Evolutionary conservation across 2,888 invertebrate genomes (phyloP).

Genomic region (Gryllus longicercus): DNA sequence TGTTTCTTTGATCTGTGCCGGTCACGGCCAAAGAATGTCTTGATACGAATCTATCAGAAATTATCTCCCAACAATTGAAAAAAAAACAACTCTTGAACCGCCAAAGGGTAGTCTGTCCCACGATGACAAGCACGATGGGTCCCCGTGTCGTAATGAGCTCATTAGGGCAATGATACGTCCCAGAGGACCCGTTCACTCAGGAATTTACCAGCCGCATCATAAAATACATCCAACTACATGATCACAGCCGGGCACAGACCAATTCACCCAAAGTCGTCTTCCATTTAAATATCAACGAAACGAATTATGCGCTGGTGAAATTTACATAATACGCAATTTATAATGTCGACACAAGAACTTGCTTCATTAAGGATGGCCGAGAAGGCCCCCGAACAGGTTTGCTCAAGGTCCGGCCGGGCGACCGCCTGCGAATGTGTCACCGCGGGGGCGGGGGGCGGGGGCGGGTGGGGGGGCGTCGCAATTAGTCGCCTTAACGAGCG

Average conservation of each 20-base stretch:
- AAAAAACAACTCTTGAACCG: too few species aligned
- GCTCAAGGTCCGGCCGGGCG: background rate
- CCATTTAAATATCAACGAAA: conserved; percentile 17
- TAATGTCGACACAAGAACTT: conserved; percentile 7
- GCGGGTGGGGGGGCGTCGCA: background rate
- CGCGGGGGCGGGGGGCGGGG: background rate
- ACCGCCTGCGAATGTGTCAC: conserved; percentile 6
- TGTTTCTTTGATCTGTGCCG: too few species aligned
- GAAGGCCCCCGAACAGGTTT: background rate
- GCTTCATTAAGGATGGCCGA: background rate
- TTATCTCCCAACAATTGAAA: too few species aligned
- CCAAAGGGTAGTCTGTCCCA: too few species aligned
- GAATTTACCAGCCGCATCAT: background rate
- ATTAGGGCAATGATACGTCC: background rate
- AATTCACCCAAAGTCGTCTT: background rate
- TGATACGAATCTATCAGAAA: too few species aligned
- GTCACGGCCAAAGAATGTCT: too few species aligned
- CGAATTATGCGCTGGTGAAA: conserved; percentile 17
- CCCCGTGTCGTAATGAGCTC: background rate
- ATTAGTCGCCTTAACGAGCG: conserved; percentile 4
- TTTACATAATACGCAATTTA: background rate
- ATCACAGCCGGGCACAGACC: background rate
- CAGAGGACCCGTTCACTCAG: background rate
- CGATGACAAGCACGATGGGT: too few species aligned
- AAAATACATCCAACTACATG: background rate